phyloP scores from a whole-genome alignment of 2,113 vertebrate species.

The Lepus europaeus region DNA sequence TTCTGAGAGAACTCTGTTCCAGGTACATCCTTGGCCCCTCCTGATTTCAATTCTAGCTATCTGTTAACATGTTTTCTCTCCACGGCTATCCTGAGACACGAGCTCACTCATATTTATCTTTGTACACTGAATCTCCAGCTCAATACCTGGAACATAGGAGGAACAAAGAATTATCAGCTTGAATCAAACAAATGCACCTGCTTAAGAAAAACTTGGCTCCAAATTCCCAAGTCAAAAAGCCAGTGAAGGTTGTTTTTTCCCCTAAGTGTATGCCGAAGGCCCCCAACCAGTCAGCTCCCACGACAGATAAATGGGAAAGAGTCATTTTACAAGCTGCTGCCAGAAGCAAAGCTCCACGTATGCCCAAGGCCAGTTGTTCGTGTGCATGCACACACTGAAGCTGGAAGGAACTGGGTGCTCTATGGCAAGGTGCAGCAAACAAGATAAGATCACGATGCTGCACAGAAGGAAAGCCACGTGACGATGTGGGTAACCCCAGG shows the following conservation, averaged over 20 bases:
- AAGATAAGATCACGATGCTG: constrained; percentile 67
- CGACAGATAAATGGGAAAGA: neutral
- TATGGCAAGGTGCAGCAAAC: constrained; percentile 43
- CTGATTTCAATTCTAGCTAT: neutral
- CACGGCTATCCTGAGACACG: neutral
- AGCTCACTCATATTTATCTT: neutral
- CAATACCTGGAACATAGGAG: neutral
- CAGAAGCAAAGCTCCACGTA: neutral
- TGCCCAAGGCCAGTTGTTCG: neutral
- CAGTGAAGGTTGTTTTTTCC: neutral
- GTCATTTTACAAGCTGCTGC: neutral
- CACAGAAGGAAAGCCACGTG: constrained; percentile 61
- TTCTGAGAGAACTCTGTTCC: neutral
- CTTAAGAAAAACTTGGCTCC: constrained; percentile 35
- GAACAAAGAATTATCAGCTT: constrained; percentile 30
- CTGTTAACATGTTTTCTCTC: neutral
- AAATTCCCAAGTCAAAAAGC: constrained; percentile 25
- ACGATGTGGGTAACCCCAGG: constrained; percentile 75
- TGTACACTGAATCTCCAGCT: neutral
- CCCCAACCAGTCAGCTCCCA: neutral
- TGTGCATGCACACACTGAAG: neutral
- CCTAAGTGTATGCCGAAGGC: neutral
- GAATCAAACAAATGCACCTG: neutral
- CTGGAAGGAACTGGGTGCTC: constrained; percentile 25
- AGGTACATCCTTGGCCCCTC: neutral